Evolutionary conservation across 2,888 invertebrate genomes (phyloP), one percentile per base, ranked within the genome.

Genomic region (Nudaria mundana): DNA sequence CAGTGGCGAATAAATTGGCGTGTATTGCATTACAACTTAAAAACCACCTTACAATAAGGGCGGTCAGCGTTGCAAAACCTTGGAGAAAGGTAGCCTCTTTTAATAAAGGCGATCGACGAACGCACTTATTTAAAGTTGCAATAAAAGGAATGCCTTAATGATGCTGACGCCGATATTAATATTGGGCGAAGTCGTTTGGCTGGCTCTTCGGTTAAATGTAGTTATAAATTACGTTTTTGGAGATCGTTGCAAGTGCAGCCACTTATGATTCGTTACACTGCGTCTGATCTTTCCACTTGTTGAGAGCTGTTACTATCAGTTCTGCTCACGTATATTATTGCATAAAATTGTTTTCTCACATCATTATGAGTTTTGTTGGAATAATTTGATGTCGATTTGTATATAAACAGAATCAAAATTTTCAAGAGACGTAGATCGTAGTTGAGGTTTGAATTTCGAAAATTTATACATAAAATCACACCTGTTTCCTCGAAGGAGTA

Each of bases 91-190:
- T 77, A 79, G 81, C 67, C 75, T 77, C 77, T 68, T 77, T 76
- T 79, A 78, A 75, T 79, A 78, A 81, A 79, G 66, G 76, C 77
- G 77, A 76, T 75, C 75, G 75, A 63, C 66, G 74, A 72, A 64
- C 67, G 80, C 69, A 83, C 82, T 86, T 86, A 86, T 85, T 87
- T 85, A 80, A 82, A 83, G 74, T 77, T 63, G 77, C 87, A 86
- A 85, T 87, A 87, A 86, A 86, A 86, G 87, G 87, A 80, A 86
- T 86, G 79, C 78, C 77, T 84, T 86, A 87, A 87, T 87, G 87
- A 87, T 80, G 84, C 73, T 76, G 81, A 77, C 71, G 81, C 74
- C 67, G 71, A 79, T 85, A 85, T 86, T 86, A 83, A 87, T 86
- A 85, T 81, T 72, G 81, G 66, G 60, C 66, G 72, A 70, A 77